Base-by-base conservation (phyloP, 2,888 invertebrate genomes). In the Ischnus inquisitorius region DNA sequence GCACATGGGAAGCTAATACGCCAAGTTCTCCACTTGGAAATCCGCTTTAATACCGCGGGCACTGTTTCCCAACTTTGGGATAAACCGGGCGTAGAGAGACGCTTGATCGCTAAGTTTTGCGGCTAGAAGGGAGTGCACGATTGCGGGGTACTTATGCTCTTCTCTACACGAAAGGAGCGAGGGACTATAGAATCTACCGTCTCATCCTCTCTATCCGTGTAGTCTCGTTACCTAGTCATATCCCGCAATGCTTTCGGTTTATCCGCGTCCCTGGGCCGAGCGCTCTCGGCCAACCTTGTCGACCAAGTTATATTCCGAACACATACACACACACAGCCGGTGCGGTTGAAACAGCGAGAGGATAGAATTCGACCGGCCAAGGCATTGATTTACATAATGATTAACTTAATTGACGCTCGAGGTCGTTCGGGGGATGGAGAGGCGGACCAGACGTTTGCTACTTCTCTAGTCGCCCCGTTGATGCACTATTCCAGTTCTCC, bases 21-120 rank as follows among this genome's bases (percentile, higher is more conserved):
- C 86, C 88, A 91, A 92, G 89, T 92, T 92, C 91, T 90, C 91
- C 91, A 90, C 91, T 91, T 92, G 91, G 92, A 88, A 90, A 92
- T 92, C 90, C 90, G 84, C 88, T 87, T 87, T 90, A 89, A 91
- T 88, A 88, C 90, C 87, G 84, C 78, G 76, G 86, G 86, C 84
- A 87, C 83, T 84, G 81, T 82, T 84, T 62, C 64, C 79, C 82
- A 28, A 87, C 85, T 83, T 87, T 83, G 46, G 84, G 84, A 87
- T 87, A 87, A 87, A 87, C 82, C 79, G 69, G 72, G 0, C 25
- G 12, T 57, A 25, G 68, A 48, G 34, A 46, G 51, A 28, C 34
- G 34, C 6, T 34, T 34, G 6, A 34, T 34, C 16, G 62, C 60
- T 65, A 75, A 69, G 72, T 81, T 83, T 79, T 34, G 54, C 39